A percentile compares a stretch with the other conserved stretches of the same genome.
phyloP scores from a whole-genome alignment of 2,113 vertebrate genomes.

The Salvelinus fontinalis region DNA sequence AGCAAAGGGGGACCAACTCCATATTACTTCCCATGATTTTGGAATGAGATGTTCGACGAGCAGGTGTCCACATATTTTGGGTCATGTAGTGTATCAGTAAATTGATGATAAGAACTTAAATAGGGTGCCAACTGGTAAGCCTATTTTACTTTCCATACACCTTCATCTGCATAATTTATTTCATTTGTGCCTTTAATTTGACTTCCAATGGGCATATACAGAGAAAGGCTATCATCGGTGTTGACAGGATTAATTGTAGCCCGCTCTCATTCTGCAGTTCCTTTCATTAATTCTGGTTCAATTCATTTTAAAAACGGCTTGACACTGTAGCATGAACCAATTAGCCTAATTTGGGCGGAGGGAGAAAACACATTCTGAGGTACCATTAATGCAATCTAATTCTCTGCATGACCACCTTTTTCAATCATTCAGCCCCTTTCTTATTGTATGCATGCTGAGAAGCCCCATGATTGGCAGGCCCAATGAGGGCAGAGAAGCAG shows the following conservation, averaged over 20 bases:
- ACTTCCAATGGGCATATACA: conserved; percentile 5
- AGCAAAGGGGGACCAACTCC: no score
- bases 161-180: conserved; percentile 46
- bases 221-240: not conserved
- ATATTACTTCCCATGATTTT: no score
- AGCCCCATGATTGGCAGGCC: conserved; percentile 53
- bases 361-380: conserved; percentile 43
- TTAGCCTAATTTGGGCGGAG: conserved; percentile 54
- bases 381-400: conserved; percentile 55
- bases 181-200: conserved; percentile 17
- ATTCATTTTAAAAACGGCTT: not conserved
- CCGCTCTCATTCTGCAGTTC: conserved; percentile 7
- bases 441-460: conserved; percentile 27
- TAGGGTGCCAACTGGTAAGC: no score
- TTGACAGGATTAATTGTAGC: not conserved
- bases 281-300: conserved; percentile 24
- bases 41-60: no score
- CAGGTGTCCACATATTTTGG: no score
- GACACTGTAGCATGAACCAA: conserved; percentile 47
- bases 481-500: conserved; percentile 56
- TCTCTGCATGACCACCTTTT: conserved; percentile 59
- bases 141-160: not conserved
- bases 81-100: not conserved
- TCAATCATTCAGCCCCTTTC: conserved; percentile 44
- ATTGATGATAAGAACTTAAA: not conserved